A percentile compares a stretch with the other conserved stretches of the same genome.
Evolutionary conservation across 2,888 invertebrate genomes (phyloP).

Genomic region (Caenorhabditis sulstoni): DNA sequence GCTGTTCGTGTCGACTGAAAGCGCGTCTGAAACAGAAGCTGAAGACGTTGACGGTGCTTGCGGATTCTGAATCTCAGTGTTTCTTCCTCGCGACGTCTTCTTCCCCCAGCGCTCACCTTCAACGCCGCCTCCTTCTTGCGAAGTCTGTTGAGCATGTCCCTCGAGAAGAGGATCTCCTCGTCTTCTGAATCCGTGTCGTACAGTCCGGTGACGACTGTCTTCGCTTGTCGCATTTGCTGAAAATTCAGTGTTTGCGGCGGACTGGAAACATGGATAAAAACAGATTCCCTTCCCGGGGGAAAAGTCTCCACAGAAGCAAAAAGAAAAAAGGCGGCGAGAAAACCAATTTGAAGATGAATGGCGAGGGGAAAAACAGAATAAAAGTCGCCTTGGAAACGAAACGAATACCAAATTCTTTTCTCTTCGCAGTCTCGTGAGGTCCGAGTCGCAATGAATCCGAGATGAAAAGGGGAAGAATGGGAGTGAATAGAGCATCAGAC

Average conservation of each 20-base stretch:
- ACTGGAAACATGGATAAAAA: no score
- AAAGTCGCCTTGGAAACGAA: constrained; percentile 26
- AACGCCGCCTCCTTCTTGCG: constrained; percentile 38
- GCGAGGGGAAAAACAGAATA: constrained; percentile 7
- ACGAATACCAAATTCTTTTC: not conserved
- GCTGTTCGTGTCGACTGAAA: constrained; percentile 41
- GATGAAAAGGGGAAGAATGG: no score
- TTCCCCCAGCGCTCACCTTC: constrained; percentile 20
- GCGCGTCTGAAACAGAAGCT: not conserved
- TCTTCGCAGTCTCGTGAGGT: no score
- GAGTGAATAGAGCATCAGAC: not conserved
- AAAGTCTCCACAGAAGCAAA: no score
- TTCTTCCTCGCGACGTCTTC: not conserved
- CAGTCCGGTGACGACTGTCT: constrained; percentile 29
- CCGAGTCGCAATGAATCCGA: no score
- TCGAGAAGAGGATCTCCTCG: constrained; percentile 67
- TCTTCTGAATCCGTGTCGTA: constrained; percentile 60
- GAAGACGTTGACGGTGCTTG: constrained; percentile 20
- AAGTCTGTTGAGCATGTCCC: constrained; percentile 64
- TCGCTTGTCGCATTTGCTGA: constrained; percentile 49
- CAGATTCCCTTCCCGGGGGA: no score
- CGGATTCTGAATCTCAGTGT: constrained; percentile 52
- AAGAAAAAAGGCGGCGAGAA: no score
- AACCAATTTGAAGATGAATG: not conserved
- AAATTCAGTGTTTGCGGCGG: no score